Base-by-base conservation (phyloP, 2,797 vertebrate genomes). In the Pristis pectinata region DNA sequence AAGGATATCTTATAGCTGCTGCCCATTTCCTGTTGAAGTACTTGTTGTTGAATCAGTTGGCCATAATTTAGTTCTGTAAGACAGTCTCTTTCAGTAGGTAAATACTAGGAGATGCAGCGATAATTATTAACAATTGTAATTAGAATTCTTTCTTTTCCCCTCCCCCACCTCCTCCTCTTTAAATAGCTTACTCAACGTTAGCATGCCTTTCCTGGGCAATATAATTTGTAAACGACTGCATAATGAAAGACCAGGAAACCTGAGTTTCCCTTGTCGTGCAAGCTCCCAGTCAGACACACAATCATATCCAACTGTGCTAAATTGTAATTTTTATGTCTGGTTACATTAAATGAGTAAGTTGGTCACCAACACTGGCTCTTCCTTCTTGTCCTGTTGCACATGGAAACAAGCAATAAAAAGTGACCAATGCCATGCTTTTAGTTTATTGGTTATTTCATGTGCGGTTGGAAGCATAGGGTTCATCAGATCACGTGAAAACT, bases 231-330 rank as follows among this genome's bases (percentile, higher is more conserved):
- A 93, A 53, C 15, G 27, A 34, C 70, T 74, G 13, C 70, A 53
- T 49, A 93, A 93, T 93, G 49, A 93, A 49, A 53, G 41, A 76
- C 41, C 44, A 41, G 61, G 87, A 61, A 53, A 24, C 70, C 70
- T 93, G 67, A 30, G 22, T 7, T 93, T 74, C 70, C 70, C 70
- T 74, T 74, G 34, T 37, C 56, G 19, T 91, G 92, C 41, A 17
- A 74, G 67, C 70, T 53, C 53, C 9, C 30, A 74, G 41, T 49
- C 44, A 74, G 67, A 93, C 70, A 7, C 44, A 30, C 70, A 91
- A 70, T 93, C 91, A 93, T 72, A 72, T 44, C 91, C 91, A 49
- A 93, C 64, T 93, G 91, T 49, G 41, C 67, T 72, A 93, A 93
- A 72, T 70, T 44, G 64, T 93, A 70, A 93, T 72, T 93, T 93